Conservation (phyloP, 2,888 invertebrate species). For the Heteromurus nitidus region DNA sequence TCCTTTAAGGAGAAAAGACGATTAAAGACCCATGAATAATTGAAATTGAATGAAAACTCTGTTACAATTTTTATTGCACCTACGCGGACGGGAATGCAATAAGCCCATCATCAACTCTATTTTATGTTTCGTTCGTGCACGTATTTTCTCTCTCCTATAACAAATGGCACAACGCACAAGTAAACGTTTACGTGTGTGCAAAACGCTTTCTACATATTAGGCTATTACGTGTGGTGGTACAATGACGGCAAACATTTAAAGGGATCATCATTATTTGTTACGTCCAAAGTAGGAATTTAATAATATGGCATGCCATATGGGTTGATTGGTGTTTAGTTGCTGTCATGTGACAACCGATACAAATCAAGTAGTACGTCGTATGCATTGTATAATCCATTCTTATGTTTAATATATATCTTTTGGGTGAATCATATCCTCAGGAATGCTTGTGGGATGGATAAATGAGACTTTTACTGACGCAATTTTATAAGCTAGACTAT, state of each 20-base stretch:
- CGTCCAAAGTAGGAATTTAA: slow-evolving; percentile 5
- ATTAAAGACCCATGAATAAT: slow-evolving; percentile 1
- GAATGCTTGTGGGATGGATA: neutral
- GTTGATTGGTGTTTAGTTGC: slow-evolving; percentile 7
- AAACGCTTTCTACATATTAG: neutral
- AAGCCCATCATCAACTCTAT: neutral
- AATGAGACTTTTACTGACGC: too few relatives aligned
- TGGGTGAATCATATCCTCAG: neutral
- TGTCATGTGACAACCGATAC: slow-evolving; percentile 30
- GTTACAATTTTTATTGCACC: neutral
- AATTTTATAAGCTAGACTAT: too few relatives aligned
- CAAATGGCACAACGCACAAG: neutral
- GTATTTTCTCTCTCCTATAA: neutral
- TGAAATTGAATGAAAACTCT: neutral
- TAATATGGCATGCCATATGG: slow-evolving; percentile 12
- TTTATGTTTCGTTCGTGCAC: neutral
- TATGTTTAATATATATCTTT: neutral
- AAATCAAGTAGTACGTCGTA: neutral
- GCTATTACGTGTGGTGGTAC: too few relatives aligned
- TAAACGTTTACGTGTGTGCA: neutral
- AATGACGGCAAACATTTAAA: neutral
- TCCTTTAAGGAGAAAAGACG: neutral
- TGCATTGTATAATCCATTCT: neutral
- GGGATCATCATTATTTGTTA: slow-evolving; percentile 15
- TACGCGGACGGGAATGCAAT: neutral